Conservation (phyloP, 2,113 vertebrate genomes). For the Eira barbara region DNA sequence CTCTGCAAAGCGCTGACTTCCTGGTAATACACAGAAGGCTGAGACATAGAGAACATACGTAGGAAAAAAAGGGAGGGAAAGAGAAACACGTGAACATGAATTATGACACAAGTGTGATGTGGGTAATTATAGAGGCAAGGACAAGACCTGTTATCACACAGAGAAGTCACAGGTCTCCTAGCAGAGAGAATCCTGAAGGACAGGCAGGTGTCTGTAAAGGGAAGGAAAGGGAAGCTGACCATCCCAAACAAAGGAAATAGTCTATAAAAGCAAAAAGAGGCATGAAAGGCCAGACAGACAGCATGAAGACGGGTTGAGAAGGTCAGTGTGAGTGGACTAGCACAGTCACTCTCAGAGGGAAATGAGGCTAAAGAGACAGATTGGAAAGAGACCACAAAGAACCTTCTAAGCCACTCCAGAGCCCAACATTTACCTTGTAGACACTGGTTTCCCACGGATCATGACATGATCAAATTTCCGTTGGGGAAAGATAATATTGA, state of each 20-base stretch:
- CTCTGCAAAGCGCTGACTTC: not conserved
- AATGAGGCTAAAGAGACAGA: not conserved
- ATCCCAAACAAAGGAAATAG: not conserved
- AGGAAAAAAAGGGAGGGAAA: not conserved
- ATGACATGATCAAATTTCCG: rapidly evolving
- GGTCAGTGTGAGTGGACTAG: too few relatives aligned
- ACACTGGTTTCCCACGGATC: not conserved
- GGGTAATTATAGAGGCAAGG: not conserved
- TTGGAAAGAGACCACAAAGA: not conserved
- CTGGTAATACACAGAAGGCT: not conserved
- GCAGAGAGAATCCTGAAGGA: not conserved
- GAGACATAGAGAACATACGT: rapidly evolving
- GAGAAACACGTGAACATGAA: too few relatives aligned
- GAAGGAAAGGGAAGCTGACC: not conserved
- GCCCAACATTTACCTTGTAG: rapidly evolving
- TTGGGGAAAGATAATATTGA: not conserved
- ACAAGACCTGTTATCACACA: not conserved
- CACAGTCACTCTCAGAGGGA: not conserved
- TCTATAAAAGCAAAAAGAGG: not conserved
- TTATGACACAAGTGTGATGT: not conserved
- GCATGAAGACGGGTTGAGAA: not conserved
- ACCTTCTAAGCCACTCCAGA: not conserved
- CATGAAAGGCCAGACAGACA: not conserved
- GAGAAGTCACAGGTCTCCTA: not conserved
- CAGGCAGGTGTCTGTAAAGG: not conserved